Base-by-base conservation (phyloP, 1,140 invertebrate species). In the Anoplolepis gracilipes region DNA sequence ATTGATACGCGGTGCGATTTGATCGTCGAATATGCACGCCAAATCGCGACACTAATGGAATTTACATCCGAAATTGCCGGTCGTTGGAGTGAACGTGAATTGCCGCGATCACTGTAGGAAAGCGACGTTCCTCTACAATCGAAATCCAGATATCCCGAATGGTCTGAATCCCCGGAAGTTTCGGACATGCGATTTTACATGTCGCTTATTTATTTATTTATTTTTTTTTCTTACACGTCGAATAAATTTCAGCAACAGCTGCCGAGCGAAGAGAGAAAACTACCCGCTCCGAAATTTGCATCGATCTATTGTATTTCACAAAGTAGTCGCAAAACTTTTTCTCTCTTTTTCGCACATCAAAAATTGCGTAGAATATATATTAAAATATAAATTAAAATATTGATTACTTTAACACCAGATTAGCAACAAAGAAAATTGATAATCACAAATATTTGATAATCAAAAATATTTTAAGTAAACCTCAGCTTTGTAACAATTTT, bases 1-100 rank as follows among this genome's bases (percentile, higher is more conserved):
- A 89, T 88, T 77, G 84, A 76, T 88, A 62, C 62, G 76, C 57
- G 67, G 46, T 19, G 16, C 62, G 70, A 88, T 88, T 85, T 61
- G 86, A 89, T 88, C 82, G 76, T 72, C 65, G 46, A 84, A 84
- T 86, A 88, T 88, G 81, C 59, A 88, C 55, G 82, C 67, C 75
- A 67, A 62, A 36, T 49, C 36, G 55, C 62, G 61, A 88, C 87
- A 25, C 25, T 61, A 55, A 88, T 85, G 86, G 69, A 88, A 88
- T 88, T 88, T 88, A 88, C 67, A 61, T 57, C n/a, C 84, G 39
- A 77, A 10, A 78, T 61, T 88, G 62, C 59, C 65, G 79, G 64
- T 75, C 72, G 77, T 28, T 13, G 57, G 53, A 33, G 7, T 62
- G n/a, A 69, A 16, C 53, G 22, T 59, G 33, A 33, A 72, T 59